phyloP scores from a whole-genome alignment of 2,888 invertebrate species.

The Spisula solida region DNA sequence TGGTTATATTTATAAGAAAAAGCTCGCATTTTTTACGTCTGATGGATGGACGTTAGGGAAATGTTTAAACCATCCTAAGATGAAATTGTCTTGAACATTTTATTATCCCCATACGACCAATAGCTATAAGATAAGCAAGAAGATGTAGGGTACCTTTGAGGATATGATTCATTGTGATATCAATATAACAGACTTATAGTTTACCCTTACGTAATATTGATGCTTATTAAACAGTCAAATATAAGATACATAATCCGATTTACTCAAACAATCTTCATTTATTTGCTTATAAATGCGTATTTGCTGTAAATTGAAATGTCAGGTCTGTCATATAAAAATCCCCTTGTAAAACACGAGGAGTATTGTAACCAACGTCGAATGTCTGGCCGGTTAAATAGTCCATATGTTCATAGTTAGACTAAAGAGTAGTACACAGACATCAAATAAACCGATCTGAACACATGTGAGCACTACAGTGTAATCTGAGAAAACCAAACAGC shows the following conservation, averaged over 20 bases:
- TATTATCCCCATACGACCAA: background rate
- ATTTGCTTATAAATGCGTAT: constrained; percentile 9
- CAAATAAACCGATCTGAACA: too few relatives aligned
- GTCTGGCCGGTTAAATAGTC: background rate
- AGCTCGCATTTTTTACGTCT: background rate
- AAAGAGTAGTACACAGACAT: background rate
- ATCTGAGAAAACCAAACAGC: too few relatives aligned
- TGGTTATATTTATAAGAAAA: background rate
- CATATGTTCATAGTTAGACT: background rate
- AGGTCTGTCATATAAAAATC: background rate
- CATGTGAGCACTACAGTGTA: too few relatives aligned
- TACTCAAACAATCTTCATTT: constrained; percentile 21
- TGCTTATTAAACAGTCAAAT: constrained; percentile 13
- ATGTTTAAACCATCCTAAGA: background rate
- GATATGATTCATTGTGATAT: background rate
- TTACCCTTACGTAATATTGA: background rate
- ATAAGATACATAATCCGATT: background rate
- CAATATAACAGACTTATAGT: constrained; percentile 14
- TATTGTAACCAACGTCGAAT: background rate
- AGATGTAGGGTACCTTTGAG: background rate
- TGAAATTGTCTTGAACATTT: background rate
- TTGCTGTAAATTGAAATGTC: constrained; percentile 19
- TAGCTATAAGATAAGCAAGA: background rate
- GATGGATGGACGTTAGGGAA: background rate
- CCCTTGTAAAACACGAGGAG: background rate